phyloP scores from a whole-genome alignment of 2,113 vertebrate genomes.

The Suricata suricatta region DNA sequence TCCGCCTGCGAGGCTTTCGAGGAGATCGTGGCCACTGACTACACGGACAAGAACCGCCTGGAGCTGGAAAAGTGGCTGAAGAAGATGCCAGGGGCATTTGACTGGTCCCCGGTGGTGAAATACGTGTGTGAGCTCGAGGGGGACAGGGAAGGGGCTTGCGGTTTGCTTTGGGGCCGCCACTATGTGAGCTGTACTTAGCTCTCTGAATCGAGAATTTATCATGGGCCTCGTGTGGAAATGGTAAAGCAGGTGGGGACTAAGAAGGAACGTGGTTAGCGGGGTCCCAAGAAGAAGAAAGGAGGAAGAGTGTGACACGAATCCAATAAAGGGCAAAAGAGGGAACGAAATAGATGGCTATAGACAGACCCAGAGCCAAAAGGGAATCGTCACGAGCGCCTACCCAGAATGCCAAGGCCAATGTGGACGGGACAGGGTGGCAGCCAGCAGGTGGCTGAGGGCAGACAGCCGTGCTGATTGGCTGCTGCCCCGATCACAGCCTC shows the following conservation, averaged over 20 bases:
- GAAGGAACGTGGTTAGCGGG: background rate
- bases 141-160: conserved; percentile 37
- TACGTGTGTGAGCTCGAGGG: conserved; percentile 75
- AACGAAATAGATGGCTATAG: background rate
- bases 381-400: background rate
- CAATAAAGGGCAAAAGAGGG: background rate
- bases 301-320: background rate
- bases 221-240: background rate
- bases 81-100: conserved; percentile 54
- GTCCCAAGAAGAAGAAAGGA: background rate
- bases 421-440: fast-evolving
- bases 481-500: background rate
- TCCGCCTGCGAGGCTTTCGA: conserved; percentile 75
- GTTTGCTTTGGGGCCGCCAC: background rate
- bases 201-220: background rate
- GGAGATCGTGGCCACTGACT: conserved; percentile 70
- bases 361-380: background rate
- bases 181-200: background rate
- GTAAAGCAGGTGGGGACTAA: background rate
- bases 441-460: background rate
- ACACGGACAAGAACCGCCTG: conserved; percentile 29
- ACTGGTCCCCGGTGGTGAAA: conserved; percentile 70
- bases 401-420: background rate
- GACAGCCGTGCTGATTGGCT: background rate
- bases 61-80: conserved; percentile 75